These are phyloP conservation scores for Xanthia icteritia DNA, from an alignment of 2,888 invertebrate genomes.

Conservation along the genomic window DNA sequence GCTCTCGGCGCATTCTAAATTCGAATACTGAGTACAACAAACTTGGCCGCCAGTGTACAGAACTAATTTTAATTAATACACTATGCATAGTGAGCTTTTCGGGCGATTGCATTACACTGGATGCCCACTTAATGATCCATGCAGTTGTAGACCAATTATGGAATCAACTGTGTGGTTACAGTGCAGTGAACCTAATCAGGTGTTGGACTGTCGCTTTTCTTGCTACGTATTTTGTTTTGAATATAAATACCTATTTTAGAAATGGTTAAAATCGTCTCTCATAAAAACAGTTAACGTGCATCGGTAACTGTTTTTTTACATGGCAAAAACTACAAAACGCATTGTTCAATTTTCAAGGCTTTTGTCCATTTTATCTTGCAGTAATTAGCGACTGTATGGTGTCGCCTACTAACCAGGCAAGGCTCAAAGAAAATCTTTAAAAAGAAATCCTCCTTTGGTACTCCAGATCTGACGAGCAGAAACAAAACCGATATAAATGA, in stretches of 20 bases:
- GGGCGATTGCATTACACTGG: conserved; percentile 69
- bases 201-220: not conserved
- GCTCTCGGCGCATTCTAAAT: conserved; percentile 9
- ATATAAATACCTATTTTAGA: not conserved
- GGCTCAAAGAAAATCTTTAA: too few species aligned
- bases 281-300: too few species aligned
- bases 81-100: conserved; percentile 68
- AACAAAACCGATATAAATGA: not conserved
- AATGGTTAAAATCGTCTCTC: too few species aligned
- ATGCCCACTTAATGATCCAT: conserved; percentile 67
- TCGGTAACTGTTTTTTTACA: too few species aligned
- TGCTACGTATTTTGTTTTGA: not conserved
- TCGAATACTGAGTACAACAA: conserved; percentile 52
- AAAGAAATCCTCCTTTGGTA: too few species aligned
- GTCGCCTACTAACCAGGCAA: too few species aligned
- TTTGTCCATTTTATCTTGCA: too few species aligned
- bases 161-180: conserved; percentile 49
- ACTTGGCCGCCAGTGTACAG: conserved; percentile 48
- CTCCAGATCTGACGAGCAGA: not conserved
- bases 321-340: too few species aligned
- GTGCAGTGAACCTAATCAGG: conserved; percentile 40
- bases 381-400: too few species aligned
- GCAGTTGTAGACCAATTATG: conserved; percentile 57
- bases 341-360: too few species aligned
- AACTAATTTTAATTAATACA: conserved; percentile 74